Evolutionary conservation across 2,888 invertebrate species (phyloP).

Genomic region (Empis stercorea): DNA sequence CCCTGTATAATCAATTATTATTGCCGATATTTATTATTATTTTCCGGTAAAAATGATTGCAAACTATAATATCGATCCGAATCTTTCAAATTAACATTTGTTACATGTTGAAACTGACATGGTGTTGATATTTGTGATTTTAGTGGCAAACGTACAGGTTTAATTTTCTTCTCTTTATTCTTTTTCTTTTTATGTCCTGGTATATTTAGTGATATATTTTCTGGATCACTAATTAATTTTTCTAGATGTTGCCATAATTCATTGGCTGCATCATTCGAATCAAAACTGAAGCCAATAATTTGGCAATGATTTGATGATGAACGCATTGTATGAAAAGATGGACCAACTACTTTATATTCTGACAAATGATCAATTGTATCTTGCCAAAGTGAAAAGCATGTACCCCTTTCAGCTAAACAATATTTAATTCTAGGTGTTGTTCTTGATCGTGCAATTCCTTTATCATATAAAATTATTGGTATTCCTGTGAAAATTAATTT

Average conservation of each 20-base stretch:
- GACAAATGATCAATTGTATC: slow-evolving; percentile 61
- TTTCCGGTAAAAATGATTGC: slow-evolving; percentile 39
- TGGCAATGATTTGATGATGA: slow-evolving; percentile 54
- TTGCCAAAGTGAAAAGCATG: slow-evolving; percentile 61
- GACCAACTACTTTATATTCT: slow-evolving; percentile 49
- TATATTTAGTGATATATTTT: slow-evolving; percentile 54
- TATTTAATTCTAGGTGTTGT: slow-evolving; percentile 50
- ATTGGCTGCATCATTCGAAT: slow-evolving; percentile 50
- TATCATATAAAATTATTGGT: slow-evolving; percentile 56
- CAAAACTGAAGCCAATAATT: slow-evolving; percentile 59
- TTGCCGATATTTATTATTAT: no score
- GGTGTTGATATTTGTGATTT: slow-evolving; percentile 65
- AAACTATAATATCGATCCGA: slow-evolving; percentile 45
- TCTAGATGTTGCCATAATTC: slow-evolving; percentile 52
- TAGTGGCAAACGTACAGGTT: slow-evolving; percentile 44
- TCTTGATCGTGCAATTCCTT: slow-evolving; percentile 54
- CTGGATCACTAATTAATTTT: slow-evolving; percentile 52
- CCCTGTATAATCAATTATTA: no score
- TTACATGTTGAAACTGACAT: slow-evolving; percentile 65
- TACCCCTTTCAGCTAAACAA: slow-evolving; percentile 55
- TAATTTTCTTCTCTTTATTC: slow-evolving; percentile 37
- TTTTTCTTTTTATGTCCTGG: slow-evolving; percentile 41
- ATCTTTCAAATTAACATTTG: slow-evolving; percentile 50
- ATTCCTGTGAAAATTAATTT: slow-evolving; percentile 55
- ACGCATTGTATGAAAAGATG: slow-evolving; percentile 62